Evolutionary conservation across 2,113 vertebrate species (phyloP), one percentile per base, ranked within the genome.

Genomic region (Crotalus horridus): DNA sequence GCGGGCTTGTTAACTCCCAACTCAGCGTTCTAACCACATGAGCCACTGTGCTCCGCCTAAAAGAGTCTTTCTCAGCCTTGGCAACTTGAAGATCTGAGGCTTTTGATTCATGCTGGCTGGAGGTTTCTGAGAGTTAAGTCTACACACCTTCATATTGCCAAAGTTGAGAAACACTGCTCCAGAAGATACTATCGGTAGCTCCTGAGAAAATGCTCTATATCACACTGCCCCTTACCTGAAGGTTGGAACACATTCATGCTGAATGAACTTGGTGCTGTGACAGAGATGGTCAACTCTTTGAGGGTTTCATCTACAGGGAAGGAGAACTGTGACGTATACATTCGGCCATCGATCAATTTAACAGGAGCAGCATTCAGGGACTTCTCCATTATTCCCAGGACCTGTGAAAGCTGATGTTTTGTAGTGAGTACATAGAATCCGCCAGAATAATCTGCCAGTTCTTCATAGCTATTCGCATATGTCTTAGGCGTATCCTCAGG

Each of bases 331-430:
- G 54, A 33, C 9, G 55, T 74, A 3, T 86, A 3, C 74, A 93
- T 9, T 6, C 0, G 55, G 10, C 5, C 4, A 39, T 24, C 7
- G 1, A 81, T 46, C 88, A 93, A 46, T 46, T 53, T 93, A 21
- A 90, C 92, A 11, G 88, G 88, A 48, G 92, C 92, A 61, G 92
- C 88, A 39, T 93, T 93, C 88, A 93, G 43, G 55, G 74, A 93
- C 24, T 61, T 55, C 74, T 90, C 74, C 92, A 93, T 93, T 24
- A 90, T 85, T 4, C 88, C 88, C 26, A 93, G 74, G 33, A 86
- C 56, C 46, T 93, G 43, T 23, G 20, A 33, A 21, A 93, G 88
- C 20, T 39, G 3, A 5, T 1, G 1, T 26, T 93, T 93, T 13
- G 69, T 58, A 74, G 92, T 93, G 23, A 29, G 48, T 26, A 53